A percentile compares a stretch with the other conserved stretches of the same genome.
phyloP scores from a whole-genome alignment of 2,797 vertebrate species.

The Alosa sapidissima region DNA sequence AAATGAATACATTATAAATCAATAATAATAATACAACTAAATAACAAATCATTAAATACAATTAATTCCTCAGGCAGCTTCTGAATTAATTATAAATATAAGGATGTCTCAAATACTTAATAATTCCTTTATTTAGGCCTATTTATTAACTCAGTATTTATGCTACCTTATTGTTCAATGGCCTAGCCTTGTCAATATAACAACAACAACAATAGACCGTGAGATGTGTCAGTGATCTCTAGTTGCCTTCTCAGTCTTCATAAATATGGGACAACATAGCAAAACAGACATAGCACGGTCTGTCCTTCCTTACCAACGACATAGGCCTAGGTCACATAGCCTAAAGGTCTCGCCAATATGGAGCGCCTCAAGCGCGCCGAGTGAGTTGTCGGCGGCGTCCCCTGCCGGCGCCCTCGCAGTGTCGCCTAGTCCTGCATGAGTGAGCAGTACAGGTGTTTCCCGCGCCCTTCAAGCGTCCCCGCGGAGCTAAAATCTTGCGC shows the following conservation, averaged over 20 bases:
- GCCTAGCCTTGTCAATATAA: not conserved
- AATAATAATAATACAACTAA: no score
- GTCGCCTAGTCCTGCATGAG: constrained; percentile 51
- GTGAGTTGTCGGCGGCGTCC: constrained; percentile 6
- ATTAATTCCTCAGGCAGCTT: no score
- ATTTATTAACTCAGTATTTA: no score
- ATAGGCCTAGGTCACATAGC: not conserved
- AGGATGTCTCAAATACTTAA: no score
- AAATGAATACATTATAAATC: no score
- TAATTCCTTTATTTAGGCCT: not conserved
- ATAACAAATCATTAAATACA: no score
- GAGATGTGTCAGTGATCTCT: not conserved
- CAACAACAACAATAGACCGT: not conserved
- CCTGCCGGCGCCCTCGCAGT: not conserved
- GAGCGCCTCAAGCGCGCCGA: not conserved
- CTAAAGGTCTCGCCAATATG: not conserved
- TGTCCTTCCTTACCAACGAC: not conserved
- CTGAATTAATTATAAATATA: no score
- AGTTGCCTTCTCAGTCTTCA: not conserved
- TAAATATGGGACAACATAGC: not conserved
- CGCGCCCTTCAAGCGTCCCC: constrained; percentile 50
- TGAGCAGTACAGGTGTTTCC: constrained; percentile 67
- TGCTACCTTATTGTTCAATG: no score
- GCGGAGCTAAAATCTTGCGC: constrained; percentile 48
- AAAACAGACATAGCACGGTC: constrained; percentile 10